Evolutionary conservation across 35 echinoderm and acorn worm genomes (phyloP).

Genomic region (Ophiothrix spiculata): DNA sequence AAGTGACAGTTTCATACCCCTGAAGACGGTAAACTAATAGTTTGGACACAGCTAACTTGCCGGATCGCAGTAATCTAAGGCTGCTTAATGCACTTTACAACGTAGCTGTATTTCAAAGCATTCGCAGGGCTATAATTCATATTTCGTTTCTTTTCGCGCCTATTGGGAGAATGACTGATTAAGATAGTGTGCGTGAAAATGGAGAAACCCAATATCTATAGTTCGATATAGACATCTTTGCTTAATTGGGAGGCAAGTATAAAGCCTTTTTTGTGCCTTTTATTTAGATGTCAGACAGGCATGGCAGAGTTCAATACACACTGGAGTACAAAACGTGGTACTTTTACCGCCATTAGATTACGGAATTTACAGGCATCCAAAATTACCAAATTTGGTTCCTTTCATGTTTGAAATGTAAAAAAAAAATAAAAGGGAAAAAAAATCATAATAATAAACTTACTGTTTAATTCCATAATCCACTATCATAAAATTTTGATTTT

Average conservation of each 20-base stretch:
- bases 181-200: not conserved
- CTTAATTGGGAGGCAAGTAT: not conserved
- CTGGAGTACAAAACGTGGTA: too few species aligned
- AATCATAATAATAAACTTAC: too few species aligned
- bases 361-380: too few species aligned
- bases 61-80: not conserved
- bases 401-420: too few species aligned
- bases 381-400: too few species aligned
- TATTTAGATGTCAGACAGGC: not conserved
- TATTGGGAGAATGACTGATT: not conserved
- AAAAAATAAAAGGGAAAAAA: too few species aligned
- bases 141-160: constrained; percentile 10
- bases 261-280: not conserved
- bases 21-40: not conserved
- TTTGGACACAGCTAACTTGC: constrained; percentile 6
- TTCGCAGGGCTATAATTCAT: not conserved
- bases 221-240: constrained; percentile 12
- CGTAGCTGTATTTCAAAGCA: not conserved
- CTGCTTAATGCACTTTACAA: not conserved
- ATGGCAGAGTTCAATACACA: not conserved
- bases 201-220: constrained; percentile 5
- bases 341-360: too few species aligned
- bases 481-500: too few species aligned
- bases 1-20: constrained; percentile 3
- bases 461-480: too few species aligned